Conservation (phyloP, 2,888 invertebrate species). For the Coecobrya sp. region DNA sequence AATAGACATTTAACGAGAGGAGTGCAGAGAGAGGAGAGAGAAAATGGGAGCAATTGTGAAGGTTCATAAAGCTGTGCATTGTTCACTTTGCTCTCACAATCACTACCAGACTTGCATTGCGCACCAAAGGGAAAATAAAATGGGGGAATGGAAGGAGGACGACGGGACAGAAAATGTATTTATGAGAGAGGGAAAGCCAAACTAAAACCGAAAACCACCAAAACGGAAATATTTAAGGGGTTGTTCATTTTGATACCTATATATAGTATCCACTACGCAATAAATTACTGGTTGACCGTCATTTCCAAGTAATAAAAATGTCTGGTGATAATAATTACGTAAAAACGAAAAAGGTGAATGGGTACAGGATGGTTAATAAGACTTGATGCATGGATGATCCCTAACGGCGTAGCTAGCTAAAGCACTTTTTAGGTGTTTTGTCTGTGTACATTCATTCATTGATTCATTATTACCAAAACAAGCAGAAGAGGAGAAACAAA, state of each 20-base stretch:
- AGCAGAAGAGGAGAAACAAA: too few species aligned
- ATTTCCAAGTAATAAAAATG: not conserved
- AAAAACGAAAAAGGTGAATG: not conserved
- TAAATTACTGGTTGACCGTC: too few species aligned
- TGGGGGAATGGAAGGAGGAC: not conserved
- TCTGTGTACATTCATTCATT: too few species aligned
- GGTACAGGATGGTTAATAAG: too few species aligned
- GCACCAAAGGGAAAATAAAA: not conserved
- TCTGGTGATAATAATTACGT: not conserved
- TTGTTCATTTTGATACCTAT: not conserved
- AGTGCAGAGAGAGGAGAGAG: constrained; percentile 30
- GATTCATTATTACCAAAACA: too few species aligned
- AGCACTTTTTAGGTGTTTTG: too few species aligned
- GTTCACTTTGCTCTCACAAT: not conserved
- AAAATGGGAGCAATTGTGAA: constrained; percentile 60
- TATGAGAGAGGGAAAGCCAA: not conserved
- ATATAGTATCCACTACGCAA: too few species aligned
- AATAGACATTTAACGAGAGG: constrained; percentile 54
- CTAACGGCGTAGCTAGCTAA: too few species aligned
- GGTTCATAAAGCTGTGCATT: constrained; percentile 56
- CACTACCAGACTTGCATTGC: not conserved
- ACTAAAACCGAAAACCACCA: not conserved
- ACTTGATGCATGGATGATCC: too few species aligned
- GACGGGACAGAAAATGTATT: not conserved
- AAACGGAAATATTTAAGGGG: not conserved